phyloP scores from a whole-genome alignment of 2,113 vertebrate species.

The Tursiops truncatus region DNA sequence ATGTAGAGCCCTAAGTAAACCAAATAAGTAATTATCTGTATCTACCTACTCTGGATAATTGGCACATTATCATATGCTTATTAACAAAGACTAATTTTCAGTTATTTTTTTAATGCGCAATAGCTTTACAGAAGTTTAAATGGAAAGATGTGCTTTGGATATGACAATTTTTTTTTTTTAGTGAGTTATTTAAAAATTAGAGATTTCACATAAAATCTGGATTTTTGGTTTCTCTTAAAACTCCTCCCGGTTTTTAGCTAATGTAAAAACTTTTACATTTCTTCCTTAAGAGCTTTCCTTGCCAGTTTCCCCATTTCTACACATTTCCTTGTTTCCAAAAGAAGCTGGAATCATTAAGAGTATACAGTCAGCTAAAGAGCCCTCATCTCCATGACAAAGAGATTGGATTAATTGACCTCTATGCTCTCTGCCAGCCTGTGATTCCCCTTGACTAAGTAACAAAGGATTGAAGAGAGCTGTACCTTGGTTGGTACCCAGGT shows the following conservation, averaged over 20 bases:
- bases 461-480: neutral
- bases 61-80: neutral
- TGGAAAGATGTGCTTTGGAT: neutral
- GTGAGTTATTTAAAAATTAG: neutral
- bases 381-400: neutral
- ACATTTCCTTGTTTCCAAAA: too few species aligned
- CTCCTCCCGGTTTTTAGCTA: neutral
- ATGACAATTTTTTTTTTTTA: neutral
- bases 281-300: neutral
- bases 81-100: neutral
- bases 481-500: neutral
- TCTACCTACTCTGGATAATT: neutral
- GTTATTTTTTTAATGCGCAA: neutral
- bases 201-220: neutral
- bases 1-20: neutral
- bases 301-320: neutral
- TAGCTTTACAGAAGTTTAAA: conserved; percentile 7
- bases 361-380: neutral
- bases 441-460: neutral
- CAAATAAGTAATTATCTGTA: neutral
- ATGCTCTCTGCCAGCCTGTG: neutral
- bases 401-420: neutral
- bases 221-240: neutral
- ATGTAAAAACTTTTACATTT: neutral
- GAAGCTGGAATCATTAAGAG: neutral